Conservation (phyloP, 2,797 vertebrate genomes). For the Crypturellus tataupa region DNA sequence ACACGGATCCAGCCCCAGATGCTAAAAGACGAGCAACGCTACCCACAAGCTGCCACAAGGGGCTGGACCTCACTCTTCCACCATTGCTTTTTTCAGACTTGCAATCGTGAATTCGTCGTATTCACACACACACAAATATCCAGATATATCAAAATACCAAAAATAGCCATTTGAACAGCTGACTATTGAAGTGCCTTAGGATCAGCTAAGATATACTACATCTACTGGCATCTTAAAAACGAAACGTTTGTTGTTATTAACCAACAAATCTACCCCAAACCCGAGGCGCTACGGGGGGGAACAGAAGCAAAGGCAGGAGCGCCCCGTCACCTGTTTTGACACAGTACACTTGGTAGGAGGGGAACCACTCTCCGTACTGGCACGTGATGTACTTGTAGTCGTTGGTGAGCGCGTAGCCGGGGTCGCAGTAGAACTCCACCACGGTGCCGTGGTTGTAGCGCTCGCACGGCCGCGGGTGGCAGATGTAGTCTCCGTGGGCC, state of each 20-base stretch:
- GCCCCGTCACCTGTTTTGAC: constrained; percentile 82
- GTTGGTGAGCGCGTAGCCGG: constrained; percentile 87
- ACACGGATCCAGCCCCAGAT: not conserved
- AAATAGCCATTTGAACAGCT: not conserved
- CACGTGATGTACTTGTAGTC: constrained; percentile 92
- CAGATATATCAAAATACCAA: not conserved
- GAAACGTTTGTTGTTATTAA: not conserved
- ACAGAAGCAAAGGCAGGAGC: not conserved
- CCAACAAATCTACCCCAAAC: not conserved
- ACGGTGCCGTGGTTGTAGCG: constrained; percentile 88
- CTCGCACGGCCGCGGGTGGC: constrained; percentile 89
- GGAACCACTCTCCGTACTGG: constrained; percentile 90
- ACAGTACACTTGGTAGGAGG: constrained; percentile 87
- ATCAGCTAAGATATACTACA: not conserved
- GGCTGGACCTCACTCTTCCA: not conserved
- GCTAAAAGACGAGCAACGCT: not conserved
- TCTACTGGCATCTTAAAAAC: not conserved
- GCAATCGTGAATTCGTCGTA: not conserved
- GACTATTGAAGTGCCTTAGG: not conserved
- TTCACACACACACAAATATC: not conserved
- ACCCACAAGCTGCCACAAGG: not conserved
- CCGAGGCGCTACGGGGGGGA: not conserved
- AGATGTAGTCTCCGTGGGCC: constrained; percentile 89
- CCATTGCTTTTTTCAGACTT: not conserved
- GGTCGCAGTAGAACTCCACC: constrained; percentile 89